Evolutionary conservation across 2,113 vertebrate genomes (phyloP).

Genomic region (Xenopus laevis): DNA sequence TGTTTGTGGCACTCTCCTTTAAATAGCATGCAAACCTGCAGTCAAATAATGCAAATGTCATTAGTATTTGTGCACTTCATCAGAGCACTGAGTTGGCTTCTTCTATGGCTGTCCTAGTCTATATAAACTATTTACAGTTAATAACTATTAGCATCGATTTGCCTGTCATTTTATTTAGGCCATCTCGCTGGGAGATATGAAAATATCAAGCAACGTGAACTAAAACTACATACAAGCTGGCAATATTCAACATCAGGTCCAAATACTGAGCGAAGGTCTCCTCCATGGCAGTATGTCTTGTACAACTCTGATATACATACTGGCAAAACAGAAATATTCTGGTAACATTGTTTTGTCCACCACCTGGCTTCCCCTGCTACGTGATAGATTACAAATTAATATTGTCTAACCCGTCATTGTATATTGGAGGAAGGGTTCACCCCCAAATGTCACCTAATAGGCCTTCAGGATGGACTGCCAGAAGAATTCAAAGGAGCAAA

Average conservation of each 20-base stretch:
- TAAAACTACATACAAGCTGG: constrained; percentile 65
- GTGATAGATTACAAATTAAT: no score
- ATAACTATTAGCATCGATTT: constrained; percentile 25
- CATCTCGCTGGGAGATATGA: constrained; percentile 52
- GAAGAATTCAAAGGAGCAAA: no score
- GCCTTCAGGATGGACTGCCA: no score
- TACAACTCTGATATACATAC: constrained; percentile 60
- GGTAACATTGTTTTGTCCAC: no score
- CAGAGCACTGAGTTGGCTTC: neutral
- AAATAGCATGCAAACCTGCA: constrained; percentile 67
- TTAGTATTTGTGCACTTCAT: neutral
- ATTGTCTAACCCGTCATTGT: no score
- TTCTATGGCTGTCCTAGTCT: no score
- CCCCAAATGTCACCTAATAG: no score
- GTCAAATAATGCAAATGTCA: neutral
- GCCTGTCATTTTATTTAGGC: constrained; percentile 58
- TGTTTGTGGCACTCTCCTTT: constrained; percentile 62
- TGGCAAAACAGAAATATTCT: constrained; percentile 29
- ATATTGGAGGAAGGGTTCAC: no score
- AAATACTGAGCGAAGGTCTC: constrained; percentile 52
- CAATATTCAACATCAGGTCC: constrained; percentile 59
- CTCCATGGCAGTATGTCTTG: constrained; percentile 61
- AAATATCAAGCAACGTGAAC: constrained; percentile 65
- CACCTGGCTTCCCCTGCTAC: no score
- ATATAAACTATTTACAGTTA: no score